Conservation (phyloP, 2,113 vertebrate genomes). For the Spheniscus mendiculus region DNA sequence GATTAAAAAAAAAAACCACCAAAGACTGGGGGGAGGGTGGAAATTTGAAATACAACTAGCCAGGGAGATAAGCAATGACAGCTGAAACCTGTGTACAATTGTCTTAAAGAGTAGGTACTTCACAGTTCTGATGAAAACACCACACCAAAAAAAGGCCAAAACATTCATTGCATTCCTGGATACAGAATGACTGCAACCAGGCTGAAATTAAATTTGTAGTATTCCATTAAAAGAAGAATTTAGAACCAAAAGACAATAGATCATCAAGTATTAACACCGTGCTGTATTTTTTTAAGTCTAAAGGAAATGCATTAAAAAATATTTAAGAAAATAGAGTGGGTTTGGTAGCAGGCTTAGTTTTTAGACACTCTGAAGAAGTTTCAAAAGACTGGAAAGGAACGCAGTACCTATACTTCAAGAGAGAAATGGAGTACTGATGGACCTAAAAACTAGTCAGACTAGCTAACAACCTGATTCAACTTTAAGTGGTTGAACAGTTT, state of each 20-base stretch:
- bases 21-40: accelerated
- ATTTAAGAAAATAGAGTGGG: neutral
- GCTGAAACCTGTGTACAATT: neutral
- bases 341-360: neutral
- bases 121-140: neutral
- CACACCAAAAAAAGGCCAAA: neutral
- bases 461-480: neutral
- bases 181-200: neutral
- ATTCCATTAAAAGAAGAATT: neutral
- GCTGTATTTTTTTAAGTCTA: neutral
- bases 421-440: neutral
- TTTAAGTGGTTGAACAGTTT: neutral
- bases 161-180: neutral
- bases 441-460: neutral
- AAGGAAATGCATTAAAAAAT: neutral
- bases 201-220: neutral
- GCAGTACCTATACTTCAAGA: neutral
- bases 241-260: neutral
- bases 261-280: neutral
- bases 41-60: neutral
- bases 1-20: neutral
- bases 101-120: neutral
- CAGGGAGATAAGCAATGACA: neutral
- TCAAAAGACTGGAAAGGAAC: neutral
- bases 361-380: neutral